Percentiles rank a stretch among this genome's conserved stretches.
phyloP scores from a whole-genome alignment of 2,113 vertebrate genomes.

The Syrmaticus mikado region DNA sequence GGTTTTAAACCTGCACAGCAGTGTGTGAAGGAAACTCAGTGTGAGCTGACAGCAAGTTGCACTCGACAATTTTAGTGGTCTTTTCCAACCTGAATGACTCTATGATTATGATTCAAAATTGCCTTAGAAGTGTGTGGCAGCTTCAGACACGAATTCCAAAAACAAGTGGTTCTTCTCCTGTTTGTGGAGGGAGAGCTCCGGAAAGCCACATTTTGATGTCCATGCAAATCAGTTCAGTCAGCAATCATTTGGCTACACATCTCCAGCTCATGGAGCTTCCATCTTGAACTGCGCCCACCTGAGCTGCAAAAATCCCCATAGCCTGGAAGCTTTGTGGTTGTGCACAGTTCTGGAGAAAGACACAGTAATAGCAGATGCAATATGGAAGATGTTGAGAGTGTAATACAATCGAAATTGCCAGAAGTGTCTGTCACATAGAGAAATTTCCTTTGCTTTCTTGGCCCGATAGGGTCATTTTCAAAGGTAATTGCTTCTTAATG shows the following conservation, averaged over 20 bases:
- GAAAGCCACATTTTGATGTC: not conserved
- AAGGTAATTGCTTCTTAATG: not conserved
- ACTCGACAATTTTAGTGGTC: too few relatives aligned
- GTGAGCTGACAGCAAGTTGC: not conserved
- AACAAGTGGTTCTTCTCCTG: not conserved
- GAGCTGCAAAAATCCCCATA: not conserved
- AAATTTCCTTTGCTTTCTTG: not conserved
- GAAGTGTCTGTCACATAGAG: not conserved
- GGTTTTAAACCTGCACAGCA: not conserved
- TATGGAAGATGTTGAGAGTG: not conserved
- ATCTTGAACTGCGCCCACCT: not conserved
- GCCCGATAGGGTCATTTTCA: not conserved
- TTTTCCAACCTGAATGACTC: too few relatives aligned
- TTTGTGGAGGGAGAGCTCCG: not conserved
- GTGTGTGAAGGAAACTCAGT: not conserved
- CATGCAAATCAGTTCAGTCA: not conserved
- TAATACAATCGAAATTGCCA: not conserved
- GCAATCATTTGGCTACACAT: not conserved
- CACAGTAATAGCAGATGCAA: not conserved
- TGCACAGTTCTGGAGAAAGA: not conserved
- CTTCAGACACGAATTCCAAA: not conserved
- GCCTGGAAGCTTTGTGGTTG: not conserved
- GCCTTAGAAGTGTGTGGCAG: rapidly evolving
- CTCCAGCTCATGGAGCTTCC: not conserved
- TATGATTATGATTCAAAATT: too few relatives aligned